A percentile compares a stretch with the other conserved stretches of the same genome.
phyloP scores from a whole-genome alignment of 2,797 vertebrate species.

The Malurus leucopterus region DNA sequence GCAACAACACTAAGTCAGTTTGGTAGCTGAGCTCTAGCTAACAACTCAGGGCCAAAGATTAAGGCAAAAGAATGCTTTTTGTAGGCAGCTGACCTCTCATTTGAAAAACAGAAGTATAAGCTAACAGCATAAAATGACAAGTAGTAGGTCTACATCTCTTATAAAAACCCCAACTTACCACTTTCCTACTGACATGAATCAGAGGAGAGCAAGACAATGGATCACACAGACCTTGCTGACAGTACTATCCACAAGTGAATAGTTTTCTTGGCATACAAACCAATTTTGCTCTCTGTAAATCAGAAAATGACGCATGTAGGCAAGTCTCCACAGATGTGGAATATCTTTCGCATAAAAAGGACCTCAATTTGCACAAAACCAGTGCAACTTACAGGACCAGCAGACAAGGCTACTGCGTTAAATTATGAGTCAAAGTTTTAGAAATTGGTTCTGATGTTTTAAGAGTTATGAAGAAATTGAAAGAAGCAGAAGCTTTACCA shows the following conservation, averaged over 20 bases:
- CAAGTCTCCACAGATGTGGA: neutral
- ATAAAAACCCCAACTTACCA: neutral
- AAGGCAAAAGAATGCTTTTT: slow-evolving; percentile 41
- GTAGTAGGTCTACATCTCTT: neutral
- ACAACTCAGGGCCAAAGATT: slow-evolving; percentile 35
- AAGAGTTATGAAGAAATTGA: neutral
- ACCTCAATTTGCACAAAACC: neutral
- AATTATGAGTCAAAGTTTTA: neutral
- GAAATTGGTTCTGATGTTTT: neutral
- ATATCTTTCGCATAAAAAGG: neutral
- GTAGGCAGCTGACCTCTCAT: neutral
- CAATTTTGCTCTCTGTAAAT: neutral
- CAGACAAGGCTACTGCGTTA: neutral
- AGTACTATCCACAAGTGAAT: neutral
- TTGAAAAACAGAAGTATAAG: slow-evolving; percentile 50
- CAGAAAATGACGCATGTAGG: neutral
- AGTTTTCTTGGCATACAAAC: neutral
- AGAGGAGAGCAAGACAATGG: neutral
- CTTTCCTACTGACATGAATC: neutral
- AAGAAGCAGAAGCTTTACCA: neutral
- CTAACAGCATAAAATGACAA: neutral
- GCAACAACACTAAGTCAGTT: slow-evolving; percentile 47
- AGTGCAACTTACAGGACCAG: neutral
- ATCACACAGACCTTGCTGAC: neutral
- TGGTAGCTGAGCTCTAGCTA: slow-evolving; percentile 66